Evolutionary conservation across 2,888 invertebrate genomes (phyloP), one percentile per base, ranked within the genome.

Genomic region (Cancer borealis): DNA sequence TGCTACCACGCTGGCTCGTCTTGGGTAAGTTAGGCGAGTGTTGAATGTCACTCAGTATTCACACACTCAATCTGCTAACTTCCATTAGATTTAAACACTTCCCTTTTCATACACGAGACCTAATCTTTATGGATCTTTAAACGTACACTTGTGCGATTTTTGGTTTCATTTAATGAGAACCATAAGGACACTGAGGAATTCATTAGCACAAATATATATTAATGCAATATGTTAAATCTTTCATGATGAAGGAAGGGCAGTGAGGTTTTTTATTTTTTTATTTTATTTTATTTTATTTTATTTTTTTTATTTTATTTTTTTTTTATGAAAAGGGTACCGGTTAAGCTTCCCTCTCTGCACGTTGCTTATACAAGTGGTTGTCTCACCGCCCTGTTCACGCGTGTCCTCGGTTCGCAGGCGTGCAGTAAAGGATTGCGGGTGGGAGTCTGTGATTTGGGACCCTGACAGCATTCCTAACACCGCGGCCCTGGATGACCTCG

Each of bases 1-100:
- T 66, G 93, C 93, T 14, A 91, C 93, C n/a, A 93, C 93, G 10
- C 60, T 93, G 39, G 26, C 26, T n/a, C 54, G 91, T 26, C 54
- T 91, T 3, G 46, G 91, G 93, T 93, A 87, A 54, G 93, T 91
- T 73, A 30, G 45, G 30, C 12, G 91, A 17, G 73, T 73, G 73
- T n/a, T 54, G 54, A 73, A 73, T 73, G 6, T 54, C 54, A 54
- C 54, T 54, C 54, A 14, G 0, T 73, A 73, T 73, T n/a, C 10
- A 26, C n/a, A 8, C 6, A 73, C 6, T 26, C 10, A 1, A n/a
- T 73, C 73, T 73, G 73, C 73, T 26, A 10, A 73, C 73, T 73
- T 73, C 26, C 21, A 26, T 8, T 73, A n/a, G 6, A 6, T 26
- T 26, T 5, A 54, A 14, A 12, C 10, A 26, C 4, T 73, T n/a